Evolutionary conservation across 1,140 invertebrate genomes (phyloP).

Genomic region (Nixonia krombeini): DNA sequence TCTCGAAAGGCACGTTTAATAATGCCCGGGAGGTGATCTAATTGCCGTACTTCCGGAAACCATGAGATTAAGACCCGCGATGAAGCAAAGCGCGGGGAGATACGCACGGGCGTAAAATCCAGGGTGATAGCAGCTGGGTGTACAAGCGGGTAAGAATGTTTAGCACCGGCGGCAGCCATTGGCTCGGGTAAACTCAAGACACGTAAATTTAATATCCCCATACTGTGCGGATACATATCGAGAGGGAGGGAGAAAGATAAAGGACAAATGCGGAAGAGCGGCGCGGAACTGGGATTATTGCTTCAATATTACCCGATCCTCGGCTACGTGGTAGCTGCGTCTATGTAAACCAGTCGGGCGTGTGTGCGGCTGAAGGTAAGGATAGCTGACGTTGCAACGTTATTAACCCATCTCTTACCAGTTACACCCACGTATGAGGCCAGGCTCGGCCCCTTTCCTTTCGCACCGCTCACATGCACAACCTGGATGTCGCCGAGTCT

Average conservation of each 20-base stretch:
- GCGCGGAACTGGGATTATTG: slow-evolving; percentile 50
- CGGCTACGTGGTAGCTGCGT: slow-evolving; percentile 57
- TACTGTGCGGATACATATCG: slow-evolving; percentile 28
- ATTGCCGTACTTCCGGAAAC: too few relatives aligned
- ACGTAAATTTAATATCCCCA: slow-evolving; percentile 60
- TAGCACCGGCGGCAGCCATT: slow-evolving; percentile 17
- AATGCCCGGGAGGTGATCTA: too few relatives aligned
- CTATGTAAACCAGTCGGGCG: slow-evolving; percentile 48
- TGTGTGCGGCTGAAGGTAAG: slow-evolving; percentile 44
- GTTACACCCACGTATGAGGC: slow-evolving; percentile 57
- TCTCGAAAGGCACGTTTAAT: too few relatives aligned
- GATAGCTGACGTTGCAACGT: slow-evolving; percentile 53
- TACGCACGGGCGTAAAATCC: too few relatives aligned
- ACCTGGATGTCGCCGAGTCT: slow-evolving; percentile 34
- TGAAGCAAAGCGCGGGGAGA: too few relatives aligned
- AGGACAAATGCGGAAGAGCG: slow-evolving; percentile 15
- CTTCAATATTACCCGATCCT: slow-evolving; percentile 68
- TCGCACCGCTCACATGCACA: slow-evolving; percentile 38
- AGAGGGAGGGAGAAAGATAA: slow-evolving; percentile 6
- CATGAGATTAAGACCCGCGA: too few relatives aligned
- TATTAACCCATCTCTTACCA: slow-evolving; percentile 68
- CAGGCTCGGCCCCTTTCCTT: slow-evolving; percentile 38
- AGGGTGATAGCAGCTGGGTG: too few relatives aligned
- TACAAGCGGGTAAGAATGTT: too few relatives aligned
- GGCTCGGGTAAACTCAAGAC: slow-evolving; percentile 10